Base-by-base conservation (phyloP, 2,888 invertebrate genomes). In the Abscondita cerata region DNA sequence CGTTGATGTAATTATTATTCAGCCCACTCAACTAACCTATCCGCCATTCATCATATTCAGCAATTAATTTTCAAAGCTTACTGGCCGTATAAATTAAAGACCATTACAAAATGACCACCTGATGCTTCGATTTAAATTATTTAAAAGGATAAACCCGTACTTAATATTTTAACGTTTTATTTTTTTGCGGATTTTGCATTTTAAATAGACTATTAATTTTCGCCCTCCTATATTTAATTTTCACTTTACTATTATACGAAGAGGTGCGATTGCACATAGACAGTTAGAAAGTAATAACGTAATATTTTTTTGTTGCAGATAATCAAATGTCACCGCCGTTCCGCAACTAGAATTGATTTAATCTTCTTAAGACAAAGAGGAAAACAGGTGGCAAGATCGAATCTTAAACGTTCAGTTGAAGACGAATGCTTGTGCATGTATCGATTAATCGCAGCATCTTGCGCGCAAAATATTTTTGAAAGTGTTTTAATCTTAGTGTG, bases 1-100 rank as follows among this genome's bases (percentile, higher is more conserved):
- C 60, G 62, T 58, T 64, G 66, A 64, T 60, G 65, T 68, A 68
- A 70, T 70, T 70, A 68, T 68, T 68, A 68, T 70, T 68, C 68
- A 62, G 61, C 67, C 68, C 68, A 67, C 68, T 69, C 63, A 46
- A 60, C 62, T 62, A 58, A 61, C 62, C 59, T 66, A 54, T 59
- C 66, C 64, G 66, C 71, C 65, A 70, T 72, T 70, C 70, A 70
- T 71, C 71, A 71, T 69, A 68, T 70, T 70, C 71, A 68, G 68
- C 71, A 70, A 72, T 72, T 70, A 72, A 72, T 69, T 72, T 69
- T 72, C 67, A 70, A 72, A 72, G 68, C 70, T 63, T 68, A 65
- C 69, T 69, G 70, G 66, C 68, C 68, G 68, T 63, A 69, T 70
- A 48, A 61, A 61, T 61, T 61, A 70, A 70, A 67, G 68, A 66